Conservation (phyloP, 1,140 invertebrate species). For the Akabosia matsudoensis region DNA sequence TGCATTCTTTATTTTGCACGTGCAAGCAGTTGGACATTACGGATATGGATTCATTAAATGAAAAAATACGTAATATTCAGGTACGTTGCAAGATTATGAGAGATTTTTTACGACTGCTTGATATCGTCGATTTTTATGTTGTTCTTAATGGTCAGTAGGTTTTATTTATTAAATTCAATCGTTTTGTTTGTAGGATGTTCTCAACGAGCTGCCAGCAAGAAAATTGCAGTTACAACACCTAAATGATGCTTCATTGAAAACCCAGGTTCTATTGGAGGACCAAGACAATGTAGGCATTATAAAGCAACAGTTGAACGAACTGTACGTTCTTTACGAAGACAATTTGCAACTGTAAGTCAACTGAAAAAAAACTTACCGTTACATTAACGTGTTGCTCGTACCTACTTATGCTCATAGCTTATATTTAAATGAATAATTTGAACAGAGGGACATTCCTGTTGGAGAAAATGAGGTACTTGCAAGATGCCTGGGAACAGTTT, state of each 20-base stretch:
- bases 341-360: conserved; percentile 47
- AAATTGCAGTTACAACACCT: conserved; percentile 39
- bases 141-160: not conserved
- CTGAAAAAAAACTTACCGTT: not conserved
- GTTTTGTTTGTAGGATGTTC: conserved; percentile 27
- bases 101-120: not conserved
- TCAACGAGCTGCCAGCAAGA: conserved; percentile 33
- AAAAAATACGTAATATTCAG: conserved; percentile 43
- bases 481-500: conserved; percentile 47
- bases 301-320: conserved; percentile 41
- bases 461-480: conserved; percentile 45
- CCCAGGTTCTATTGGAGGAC: conserved; percentile 40
- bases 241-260: conserved; percentile 44
- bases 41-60: conserved; percentile 37
- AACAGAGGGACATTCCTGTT: conserved; percentile 43
- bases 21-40: conserved; percentile 44
- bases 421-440: conserved; percentile 7
- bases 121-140: not conserved
- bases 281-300: conserved; percentile 32
- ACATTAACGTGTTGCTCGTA: not conserved
- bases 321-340: conserved; percentile 45
- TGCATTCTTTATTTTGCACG: conserved; percentile 34
- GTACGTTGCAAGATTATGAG: not conserved
- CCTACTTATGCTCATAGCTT: not conserved
- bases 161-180: not conserved